A percentile compares a stretch with the other conserved stretches of the same genome.
Conservation (phyloP, 2,888 invertebrate species). For the Brenthis hecate region DNA sequence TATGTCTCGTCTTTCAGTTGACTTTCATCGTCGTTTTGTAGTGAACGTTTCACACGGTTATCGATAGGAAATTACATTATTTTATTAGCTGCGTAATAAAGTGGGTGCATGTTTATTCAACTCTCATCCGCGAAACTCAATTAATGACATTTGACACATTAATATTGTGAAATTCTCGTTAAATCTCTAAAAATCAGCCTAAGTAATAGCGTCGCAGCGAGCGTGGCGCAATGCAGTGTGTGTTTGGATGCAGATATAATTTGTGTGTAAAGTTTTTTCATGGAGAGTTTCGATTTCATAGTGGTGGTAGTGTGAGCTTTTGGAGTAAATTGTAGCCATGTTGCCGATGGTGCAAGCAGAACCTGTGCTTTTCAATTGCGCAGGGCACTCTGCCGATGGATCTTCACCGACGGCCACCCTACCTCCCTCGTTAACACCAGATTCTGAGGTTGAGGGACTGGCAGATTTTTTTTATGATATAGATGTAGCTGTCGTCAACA, state of each 20-base stretch:
- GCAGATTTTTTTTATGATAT: conserved; percentile 79
- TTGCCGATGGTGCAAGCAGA: conserved; percentile 78
- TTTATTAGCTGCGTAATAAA: conserved; percentile 75
- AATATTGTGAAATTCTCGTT: conserved; percentile 18
- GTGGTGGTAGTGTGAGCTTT: conserved; percentile 57
- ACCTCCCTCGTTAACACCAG: conserved; percentile 75
- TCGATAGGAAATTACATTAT: conserved; percentile 77
- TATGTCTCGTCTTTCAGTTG: conserved; percentile 82
- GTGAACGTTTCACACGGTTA: conserved; percentile 80
- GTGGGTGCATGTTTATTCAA: conserved; percentile 61
- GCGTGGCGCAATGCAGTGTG: conserved; percentile 82
- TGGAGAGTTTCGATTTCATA: conserved; percentile 58
- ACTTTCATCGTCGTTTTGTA: conserved; percentile 81
- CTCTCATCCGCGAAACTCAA: conserved; percentile 44
- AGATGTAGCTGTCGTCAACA: conserved; percentile 73
- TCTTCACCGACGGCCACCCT: conserved; percentile 69
- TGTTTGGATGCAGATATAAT: conserved; percentile 73
- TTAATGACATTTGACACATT: conserved; percentile 24
- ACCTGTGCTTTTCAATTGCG: conserved; percentile 70
- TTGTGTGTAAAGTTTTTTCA: conserved; percentile 67
- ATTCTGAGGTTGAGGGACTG: conserved; percentile 74
- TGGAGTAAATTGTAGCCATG: conserved; percentile 70
- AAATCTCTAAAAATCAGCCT: conserved; percentile 41
- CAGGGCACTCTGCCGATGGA: conserved; percentile 65
- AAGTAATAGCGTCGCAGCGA: conserved; percentile 70